Percentiles rank a stretch among this genome's conserved stretches.
Evolutionary conservation across 2,797 vertebrate species (phyloP).

Genomic region (Enteromius mattozi): DNA sequence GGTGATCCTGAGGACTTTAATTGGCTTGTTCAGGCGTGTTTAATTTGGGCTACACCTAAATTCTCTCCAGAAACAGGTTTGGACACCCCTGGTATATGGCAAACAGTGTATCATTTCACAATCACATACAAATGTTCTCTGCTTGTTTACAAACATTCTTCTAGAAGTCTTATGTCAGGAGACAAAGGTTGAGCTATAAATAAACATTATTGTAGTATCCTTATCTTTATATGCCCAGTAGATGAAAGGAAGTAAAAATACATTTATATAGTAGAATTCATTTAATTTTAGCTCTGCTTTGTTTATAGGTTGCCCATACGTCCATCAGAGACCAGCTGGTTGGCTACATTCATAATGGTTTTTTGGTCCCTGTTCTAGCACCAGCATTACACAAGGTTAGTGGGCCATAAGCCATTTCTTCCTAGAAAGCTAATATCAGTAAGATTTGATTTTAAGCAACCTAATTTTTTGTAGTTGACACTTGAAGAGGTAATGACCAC

Average conservation of each 20-base stretch:
- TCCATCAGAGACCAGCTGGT: conserved; percentile 93
- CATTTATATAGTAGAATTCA: neutral
- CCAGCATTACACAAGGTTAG: conserved; percentile 97
- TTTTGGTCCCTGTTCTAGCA: conserved; percentile 95
- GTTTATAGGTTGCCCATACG: conserved; percentile 87
- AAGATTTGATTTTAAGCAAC: neutral
- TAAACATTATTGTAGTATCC: neutral
- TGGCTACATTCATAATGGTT: conserved; percentile 95
- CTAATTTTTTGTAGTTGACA: conserved; percentile 79
- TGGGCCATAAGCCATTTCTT: conserved; percentile 12
- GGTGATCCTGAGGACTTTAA: neutral
- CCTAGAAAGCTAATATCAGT: neutral
- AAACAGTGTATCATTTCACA: neutral
- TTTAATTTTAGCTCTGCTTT: neutral
- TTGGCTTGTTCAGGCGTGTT: neutral
- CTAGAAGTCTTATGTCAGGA: neutral
- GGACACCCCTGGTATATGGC: neutral
- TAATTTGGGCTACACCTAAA: neutral
- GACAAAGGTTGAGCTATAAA: conserved; percentile 16
- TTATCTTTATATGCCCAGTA: neutral
- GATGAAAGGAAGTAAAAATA: neutral
- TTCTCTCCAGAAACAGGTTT: neutral
- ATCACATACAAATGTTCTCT: neutral
- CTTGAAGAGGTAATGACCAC: conserved; percentile 98
- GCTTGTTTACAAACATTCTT: neutral